A percentile compares a stretch with the other conserved stretches of the same genome.
These are phyloP conservation scores for Centropyge bicolor DNA, from an alignment of 2,797 vertebrate genomes.

Conservation along the genomic window DNA sequence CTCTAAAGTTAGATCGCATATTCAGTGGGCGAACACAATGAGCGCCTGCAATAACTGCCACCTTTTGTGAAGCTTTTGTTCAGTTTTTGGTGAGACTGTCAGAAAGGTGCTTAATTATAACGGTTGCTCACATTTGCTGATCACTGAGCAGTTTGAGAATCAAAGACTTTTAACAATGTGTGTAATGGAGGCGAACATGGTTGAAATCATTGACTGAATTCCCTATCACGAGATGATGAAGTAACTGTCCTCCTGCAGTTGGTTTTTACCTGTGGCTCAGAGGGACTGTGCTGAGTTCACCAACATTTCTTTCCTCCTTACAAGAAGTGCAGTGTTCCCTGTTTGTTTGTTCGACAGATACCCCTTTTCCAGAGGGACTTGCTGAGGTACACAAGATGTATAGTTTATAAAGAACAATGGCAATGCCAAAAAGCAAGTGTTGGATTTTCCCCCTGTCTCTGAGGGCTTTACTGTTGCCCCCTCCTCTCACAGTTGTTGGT, in stretches of 20 bases:
- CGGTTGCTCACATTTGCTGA: slow-evolving; percentile 13
- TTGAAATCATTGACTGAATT: slow-evolving; percentile 43
- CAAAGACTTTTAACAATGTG: slow-evolving; percentile 8
- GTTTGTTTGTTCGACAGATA: slow-evolving; percentile 66
- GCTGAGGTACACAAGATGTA: slow-evolving; percentile 59
- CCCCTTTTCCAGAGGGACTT: slow-evolving; percentile 49
- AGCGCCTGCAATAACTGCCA: neutral
- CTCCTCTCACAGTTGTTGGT: neutral
- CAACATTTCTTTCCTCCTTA: slow-evolving; percentile 48
- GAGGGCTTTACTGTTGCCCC: slow-evolving; percentile 11
- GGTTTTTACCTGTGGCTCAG: slow-evolving; percentile 61
- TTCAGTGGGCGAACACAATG: neutral
- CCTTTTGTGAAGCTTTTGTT: neutral
- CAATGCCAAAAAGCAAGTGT: slow-evolving; percentile 41
- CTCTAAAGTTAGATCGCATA: neutral
- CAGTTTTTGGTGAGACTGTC: slow-evolving; percentile 11
- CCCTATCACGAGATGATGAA: slow-evolving; percentile 47
- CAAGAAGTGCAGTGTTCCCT: slow-evolving; percentile 51
- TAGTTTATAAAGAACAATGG: slow-evolving; percentile 68
- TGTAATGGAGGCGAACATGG: slow-evolving; percentile 22
- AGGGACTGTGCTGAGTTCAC: slow-evolving; percentile 58
- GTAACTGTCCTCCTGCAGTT: slow-evolving; percentile 36
- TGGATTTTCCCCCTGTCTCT: slow-evolving; percentile 12
- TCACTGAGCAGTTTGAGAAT: slow-evolving; percentile 3
- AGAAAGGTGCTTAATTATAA: slow-evolving; percentile 15